Conservation (phyloP, 2,113 vertebrate genomes). For the Sprattus sprattus region DNA sequence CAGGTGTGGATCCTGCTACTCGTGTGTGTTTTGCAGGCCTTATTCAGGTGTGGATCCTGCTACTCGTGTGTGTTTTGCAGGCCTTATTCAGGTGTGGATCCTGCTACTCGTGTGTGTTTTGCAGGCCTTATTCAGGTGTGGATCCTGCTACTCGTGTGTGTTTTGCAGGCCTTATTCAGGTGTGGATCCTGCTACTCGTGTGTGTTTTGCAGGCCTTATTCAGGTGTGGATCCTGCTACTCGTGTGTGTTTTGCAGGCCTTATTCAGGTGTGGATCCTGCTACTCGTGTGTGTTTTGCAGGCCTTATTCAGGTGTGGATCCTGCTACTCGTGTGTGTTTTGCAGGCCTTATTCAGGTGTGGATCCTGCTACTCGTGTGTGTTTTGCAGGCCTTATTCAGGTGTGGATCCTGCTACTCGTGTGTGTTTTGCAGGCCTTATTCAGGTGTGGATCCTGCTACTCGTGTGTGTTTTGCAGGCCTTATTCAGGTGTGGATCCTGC, state of each 20-base stretch:
- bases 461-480: constrained; percentile 77
- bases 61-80: too few relatives aligned
- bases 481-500: too few relatives aligned
- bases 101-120: constrained; percentile 85
- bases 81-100: constrained; percentile 98
- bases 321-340: too few relatives aligned
- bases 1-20: constrained; percentile 93
- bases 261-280: too few relatives aligned
- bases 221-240: constrained; percentile 93
- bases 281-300: constrained; percentile 69
- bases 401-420: too few relatives aligned
- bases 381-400: constrained; percentile 86
- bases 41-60: constrained; percentile 94
- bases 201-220: too few relatives aligned
- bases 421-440: constrained; percentile 80
- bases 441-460: too few relatives aligned
- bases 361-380: too few relatives aligned
- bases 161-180: too few relatives aligned
- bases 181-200: constrained; percentile 92
- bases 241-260: constrained; percentile 78
- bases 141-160: constrained; percentile 89
- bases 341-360: too few relatives aligned
- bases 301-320: too few relatives aligned
- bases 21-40: too few relatives aligned
- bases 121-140: constrained; percentile 98